phyloP scores from a whole-genome alignment of 2,888 invertebrate species.

The Cheilosia variabilis region DNA sequence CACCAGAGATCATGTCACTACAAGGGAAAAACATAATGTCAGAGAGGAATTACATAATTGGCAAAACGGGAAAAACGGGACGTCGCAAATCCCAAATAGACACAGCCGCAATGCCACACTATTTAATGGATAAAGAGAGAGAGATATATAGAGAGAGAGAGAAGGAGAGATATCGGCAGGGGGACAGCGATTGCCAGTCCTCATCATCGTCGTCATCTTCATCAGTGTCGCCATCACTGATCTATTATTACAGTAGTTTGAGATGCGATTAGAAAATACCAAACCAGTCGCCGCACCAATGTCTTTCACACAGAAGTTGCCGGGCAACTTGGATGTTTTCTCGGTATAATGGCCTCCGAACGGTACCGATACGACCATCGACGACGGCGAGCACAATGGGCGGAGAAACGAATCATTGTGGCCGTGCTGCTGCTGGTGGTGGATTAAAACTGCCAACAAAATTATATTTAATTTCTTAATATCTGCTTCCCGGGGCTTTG shows the following conservation, averaged over 20 bases:
- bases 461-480: constrained; percentile 72
- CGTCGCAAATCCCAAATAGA: constrained; percentile 24
- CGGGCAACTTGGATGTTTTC: constrained; percentile 21
- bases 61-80: constrained; percentile 59
- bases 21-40: constrained; percentile 62
- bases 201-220: constrained; percentile 45
- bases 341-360: neutral
- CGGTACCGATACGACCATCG: neutral
- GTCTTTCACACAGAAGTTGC: constrained; percentile 47
- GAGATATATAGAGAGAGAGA: too few species aligned
- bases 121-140: too few species aligned
- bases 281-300: constrained; percentile 39
- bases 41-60: constrained; percentile 70
- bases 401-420: constrained; percentile 1
- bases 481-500: constrained; percentile 46
- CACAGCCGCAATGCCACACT: constrained; percentile 20
- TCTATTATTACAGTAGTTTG: constrained; percentile 68
- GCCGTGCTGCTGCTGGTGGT: constrained; percentile 23
- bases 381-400: constrained; percentile 5
- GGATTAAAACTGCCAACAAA: constrained; percentile 69
- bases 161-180: too few species aligned
- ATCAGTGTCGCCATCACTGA: constrained; percentile 44
- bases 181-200: neutral
- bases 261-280: constrained; percentile 66
- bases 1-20: constrained; percentile 55